A percentile compares a stretch with the other conserved stretches of the same genome.
Evolutionary conservation across 2,113 vertebrate genomes (phyloP).

Genomic region (Limnothrissa miodon): DNA sequence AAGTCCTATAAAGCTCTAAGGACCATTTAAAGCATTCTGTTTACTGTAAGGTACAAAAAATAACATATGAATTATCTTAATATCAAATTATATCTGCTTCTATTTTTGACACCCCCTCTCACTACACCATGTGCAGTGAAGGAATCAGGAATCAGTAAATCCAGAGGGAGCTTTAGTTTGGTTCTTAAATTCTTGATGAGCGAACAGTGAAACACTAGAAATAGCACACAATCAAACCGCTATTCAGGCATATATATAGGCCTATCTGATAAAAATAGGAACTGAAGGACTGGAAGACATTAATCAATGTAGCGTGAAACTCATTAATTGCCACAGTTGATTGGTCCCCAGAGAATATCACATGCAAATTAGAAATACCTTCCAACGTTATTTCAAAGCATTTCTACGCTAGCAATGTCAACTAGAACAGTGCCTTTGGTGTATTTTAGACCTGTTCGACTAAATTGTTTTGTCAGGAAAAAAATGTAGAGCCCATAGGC

Average conservation of each 20-base stretch:
- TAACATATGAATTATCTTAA: not conserved
- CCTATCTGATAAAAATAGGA: slow-evolving; percentile 10
- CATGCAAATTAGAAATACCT: slow-evolving; percentile 3
- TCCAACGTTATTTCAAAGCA: not conserved
- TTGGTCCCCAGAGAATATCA: slow-evolving; percentile 1
- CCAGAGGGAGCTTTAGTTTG: not conserved
- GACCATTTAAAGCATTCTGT: not conserved
- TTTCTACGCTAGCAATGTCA: not conserved
- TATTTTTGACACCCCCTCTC: not conserved
- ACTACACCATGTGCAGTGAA: not conserved
- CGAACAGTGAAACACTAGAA: not conserved
- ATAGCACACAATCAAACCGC: slow-evolving; percentile 4
- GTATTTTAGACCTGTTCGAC: not conserved
- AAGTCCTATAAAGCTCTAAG: not conserved
- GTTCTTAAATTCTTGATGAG: not conserved
- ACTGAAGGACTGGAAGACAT: slow-evolving; percentile 12
- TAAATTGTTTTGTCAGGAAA: not conserved
- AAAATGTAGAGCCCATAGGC: not conserved
- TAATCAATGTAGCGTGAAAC: slow-evolving; percentile 5
- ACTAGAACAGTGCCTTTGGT: not conserved
- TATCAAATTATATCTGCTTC: not conserved
- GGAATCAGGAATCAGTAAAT: not conserved
- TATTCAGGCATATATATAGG: slow-evolving; percentile 16
- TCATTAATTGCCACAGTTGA: slow-evolving; percentile 18
- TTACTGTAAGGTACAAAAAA: not conserved